These are phyloP conservation scores for Fulica atra DNA, from an alignment of 2,113 vertebrate genomes.

Conservation along the genomic window DNA sequence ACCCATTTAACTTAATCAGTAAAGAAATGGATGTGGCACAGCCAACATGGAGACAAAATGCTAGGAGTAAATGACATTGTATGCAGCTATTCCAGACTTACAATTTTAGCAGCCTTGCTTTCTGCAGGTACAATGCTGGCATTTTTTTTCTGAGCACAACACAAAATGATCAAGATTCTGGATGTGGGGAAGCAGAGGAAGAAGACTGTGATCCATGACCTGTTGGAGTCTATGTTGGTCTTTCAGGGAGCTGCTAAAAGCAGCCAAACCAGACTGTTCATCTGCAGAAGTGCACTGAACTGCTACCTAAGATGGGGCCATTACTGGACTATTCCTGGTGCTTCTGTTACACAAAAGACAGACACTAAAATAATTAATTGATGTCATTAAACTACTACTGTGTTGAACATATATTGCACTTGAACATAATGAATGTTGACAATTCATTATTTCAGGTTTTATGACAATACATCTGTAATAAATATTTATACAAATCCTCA, in stretches of 20 bases:
- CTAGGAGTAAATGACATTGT: background rate
- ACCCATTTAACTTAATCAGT: slow-evolving; percentile 38
- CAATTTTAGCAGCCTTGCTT: background rate
- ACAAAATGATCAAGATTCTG: background rate
- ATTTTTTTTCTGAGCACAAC: background rate
- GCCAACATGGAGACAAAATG: background rate
- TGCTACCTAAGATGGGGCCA: rapidly evolving
- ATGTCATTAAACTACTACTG: slow-evolving; percentile 4
- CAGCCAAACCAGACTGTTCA: background rate
- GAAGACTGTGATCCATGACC: background rate
- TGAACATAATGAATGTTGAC: background rate
- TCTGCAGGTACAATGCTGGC: background rate
- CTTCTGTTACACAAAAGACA: background rate
- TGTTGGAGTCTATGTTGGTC: background rate
- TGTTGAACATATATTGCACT: background rate
- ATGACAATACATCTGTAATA: background rate
- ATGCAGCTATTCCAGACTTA: background rate
- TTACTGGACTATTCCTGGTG: background rate
- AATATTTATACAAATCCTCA: background rate
- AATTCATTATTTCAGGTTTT: slow-evolving; percentile 37
- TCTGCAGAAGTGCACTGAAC: background rate
- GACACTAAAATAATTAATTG: slow-evolving; percentile 13
- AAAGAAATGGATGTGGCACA: background rate
- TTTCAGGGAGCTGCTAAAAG: background rate
- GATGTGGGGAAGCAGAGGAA: background rate